Evolutionary conservation across 1,140 invertebrate species (phyloP).

Genomic region (Ericerus pela): DNA sequence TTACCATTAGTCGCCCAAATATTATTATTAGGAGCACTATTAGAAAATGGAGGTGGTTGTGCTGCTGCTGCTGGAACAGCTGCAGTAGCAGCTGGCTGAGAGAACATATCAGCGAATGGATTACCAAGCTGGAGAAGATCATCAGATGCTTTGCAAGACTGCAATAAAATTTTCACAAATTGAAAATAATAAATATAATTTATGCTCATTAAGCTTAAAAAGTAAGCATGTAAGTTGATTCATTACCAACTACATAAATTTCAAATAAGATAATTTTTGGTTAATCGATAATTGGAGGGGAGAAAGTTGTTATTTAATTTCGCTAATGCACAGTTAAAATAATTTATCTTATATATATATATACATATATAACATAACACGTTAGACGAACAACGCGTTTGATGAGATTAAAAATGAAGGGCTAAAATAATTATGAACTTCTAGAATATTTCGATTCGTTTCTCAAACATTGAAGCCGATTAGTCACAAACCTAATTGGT

Average conservation of each 20-base stretch:
- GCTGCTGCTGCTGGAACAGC: slow-evolving; percentile 20
- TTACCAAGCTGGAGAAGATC: slow-evolving; percentile 76
- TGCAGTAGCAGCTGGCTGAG: slow-evolving; percentile 34
- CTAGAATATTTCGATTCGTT: too few relatives aligned
- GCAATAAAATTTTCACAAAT: slow-evolving; percentile 11
- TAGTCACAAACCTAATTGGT: too few relatives aligned
- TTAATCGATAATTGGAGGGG: too few relatives aligned
- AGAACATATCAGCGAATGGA: slow-evolving; percentile 79
- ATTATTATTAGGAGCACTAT: slow-evolving; percentile 35
- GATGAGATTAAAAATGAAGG: too few relatives aligned
- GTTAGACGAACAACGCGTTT: too few relatives aligned
- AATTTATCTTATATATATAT: too few relatives aligned
- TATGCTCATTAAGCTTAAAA: background rate
- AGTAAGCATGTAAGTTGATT: background rate
- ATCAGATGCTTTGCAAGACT: slow-evolving; percentile 56
- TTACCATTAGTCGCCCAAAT: slow-evolving; percentile 55
- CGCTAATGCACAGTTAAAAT: too few relatives aligned
- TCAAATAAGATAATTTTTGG: too few relatives aligned
- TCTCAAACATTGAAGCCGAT: too few relatives aligned
- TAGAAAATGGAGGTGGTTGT: slow-evolving; percentile 11
- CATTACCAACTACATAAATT: background rate
- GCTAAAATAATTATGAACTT: too few relatives aligned
- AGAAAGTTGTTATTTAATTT: too few relatives aligned
- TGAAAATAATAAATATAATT: background rate
- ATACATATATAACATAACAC: too few relatives aligned